These are phyloP conservation scores for Channa argus DNA, from an alignment of 2,113 vertebrate genomes.

Conservation along the genomic window DNA sequence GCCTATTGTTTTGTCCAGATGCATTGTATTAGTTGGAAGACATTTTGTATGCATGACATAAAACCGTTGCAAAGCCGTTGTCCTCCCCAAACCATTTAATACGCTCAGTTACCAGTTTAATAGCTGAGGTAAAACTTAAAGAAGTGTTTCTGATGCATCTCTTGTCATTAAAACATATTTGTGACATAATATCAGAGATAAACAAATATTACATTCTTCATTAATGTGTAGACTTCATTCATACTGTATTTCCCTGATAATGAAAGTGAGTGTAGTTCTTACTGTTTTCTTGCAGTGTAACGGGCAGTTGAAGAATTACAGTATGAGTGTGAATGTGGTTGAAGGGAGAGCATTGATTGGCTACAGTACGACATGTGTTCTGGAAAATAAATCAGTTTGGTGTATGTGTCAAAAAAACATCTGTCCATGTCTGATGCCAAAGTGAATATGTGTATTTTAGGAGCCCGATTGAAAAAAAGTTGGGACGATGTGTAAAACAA, in stretches of 20 bases:
- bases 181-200: background rate
- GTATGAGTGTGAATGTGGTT: conserved; percentile 8
- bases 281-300: conserved; percentile 2
- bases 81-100: background rate
- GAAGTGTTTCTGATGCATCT: background rate
- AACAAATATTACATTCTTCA: background rate
- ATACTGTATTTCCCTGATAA: conserved; percentile 8
- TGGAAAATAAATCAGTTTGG: conserved; percentile 12
- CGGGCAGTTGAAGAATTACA: conserved; percentile 18
- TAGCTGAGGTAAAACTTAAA: background rate
- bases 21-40: background rate
- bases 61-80: conserved; percentile 16
- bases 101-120: conserved; percentile 26
- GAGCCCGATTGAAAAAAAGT: no score
- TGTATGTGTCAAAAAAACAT: conserved; percentile 63
- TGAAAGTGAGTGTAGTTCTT: conserved; percentile 14
- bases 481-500: no score
- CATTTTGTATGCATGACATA: conserved; percentile 24
- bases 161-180: background rate
- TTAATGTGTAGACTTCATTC: background rate
- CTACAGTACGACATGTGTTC: background rate
- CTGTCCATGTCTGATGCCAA: conserved; percentile 2
- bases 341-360: background rate
- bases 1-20: conserved; percentile 18
- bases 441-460: background rate